Base-by-base conservation (phyloP, 2,888 invertebrate genomes). In the Eristalis tenax region DNA sequence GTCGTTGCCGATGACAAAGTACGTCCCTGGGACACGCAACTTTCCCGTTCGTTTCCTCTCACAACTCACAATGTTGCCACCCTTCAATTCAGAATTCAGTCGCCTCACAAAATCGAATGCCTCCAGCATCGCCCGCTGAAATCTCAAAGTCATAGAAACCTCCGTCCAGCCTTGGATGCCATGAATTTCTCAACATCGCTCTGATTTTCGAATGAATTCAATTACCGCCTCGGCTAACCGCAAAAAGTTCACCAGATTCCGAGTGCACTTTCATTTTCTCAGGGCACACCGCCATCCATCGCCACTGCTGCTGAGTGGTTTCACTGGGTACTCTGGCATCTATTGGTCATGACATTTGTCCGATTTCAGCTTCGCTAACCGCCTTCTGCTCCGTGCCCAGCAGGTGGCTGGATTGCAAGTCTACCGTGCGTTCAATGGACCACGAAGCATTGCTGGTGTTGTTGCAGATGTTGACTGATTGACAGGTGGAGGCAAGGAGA, bases 321-420 rank as follows among this genome's bases (percentile, higher is more conserved):
- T 63, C 15, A 35, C n/a, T 38, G 32, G 38, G 64, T 11, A 32
- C 3, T 13, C 5, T 18, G 50, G 50, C 32, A 65, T 22, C 5
- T 1, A 22, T 65, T 18, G 38, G 38, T 65, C 38, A 64, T 64
- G 18, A 57, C 22, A 69, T 69, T 69, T 57, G 56, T 69, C 35
- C 22, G 56, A 59, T 70, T 63, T 80, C 38, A 63, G 56, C 68
- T 79, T 79, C 65, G 70, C 38, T 79, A 50, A 66, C 79, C 73
- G 40, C 66, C 57, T 70, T 73, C 75, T 57, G 56, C 32, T 69
- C 57, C 81, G 26, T 18, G 43, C 1, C 32, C 32, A 75, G 64
- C 81, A 81, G 81, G 75, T 75, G 75, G 81, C 59, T 65, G 23
- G 35, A 50, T 50, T 50, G 18, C 18, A 50, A n/a, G 56, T 40